These are phyloP conservation scores for Dascillus cervinus DNA, from an alignment of 2,888 invertebrate species.

Conservation along the genomic window DNA sequence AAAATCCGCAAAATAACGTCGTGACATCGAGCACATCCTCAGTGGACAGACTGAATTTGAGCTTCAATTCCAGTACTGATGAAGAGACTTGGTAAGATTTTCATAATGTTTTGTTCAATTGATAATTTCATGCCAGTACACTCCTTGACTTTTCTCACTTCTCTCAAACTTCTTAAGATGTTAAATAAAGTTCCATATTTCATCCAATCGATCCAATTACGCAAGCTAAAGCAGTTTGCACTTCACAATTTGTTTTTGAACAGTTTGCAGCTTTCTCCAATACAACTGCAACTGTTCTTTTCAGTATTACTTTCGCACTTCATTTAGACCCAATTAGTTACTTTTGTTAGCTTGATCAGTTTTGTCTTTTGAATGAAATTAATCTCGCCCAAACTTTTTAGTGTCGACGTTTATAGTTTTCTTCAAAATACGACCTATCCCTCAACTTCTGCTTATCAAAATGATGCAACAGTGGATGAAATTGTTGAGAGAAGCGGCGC, in stretches of 20 bases:
- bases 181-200: no score
- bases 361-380: conserved; percentile 4
- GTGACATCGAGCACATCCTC: conserved; percentile 52
- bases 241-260: no score
- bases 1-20: conserved; percentile 57
- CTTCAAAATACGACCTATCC: conserved; percentile 50
- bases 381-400: conserved; percentile 42
- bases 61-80: conserved; percentile 54
- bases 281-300: no score
- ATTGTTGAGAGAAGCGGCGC: conserved; percentile 55
- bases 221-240: no score
- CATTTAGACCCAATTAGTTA: no score
- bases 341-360: conserved; percentile 2
- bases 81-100: conserved; percentile 72
- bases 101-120: conserved; percentile 1
- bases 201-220: no score
- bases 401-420: conserved; percentile 80
- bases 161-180: no score
- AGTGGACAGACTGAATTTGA: conserved; percentile 53
- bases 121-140: background rate
- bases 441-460: conserved; percentile 48
- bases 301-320: no score
- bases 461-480: conserved; percentile 64
- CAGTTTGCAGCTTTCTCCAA: no score
- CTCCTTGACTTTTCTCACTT: background rate